Evolutionary conservation across 1,140 invertebrate genomes (phyloP), one percentile per base, ranked within the genome.

Genomic region (Hydropsyche tenuis): DNA sequence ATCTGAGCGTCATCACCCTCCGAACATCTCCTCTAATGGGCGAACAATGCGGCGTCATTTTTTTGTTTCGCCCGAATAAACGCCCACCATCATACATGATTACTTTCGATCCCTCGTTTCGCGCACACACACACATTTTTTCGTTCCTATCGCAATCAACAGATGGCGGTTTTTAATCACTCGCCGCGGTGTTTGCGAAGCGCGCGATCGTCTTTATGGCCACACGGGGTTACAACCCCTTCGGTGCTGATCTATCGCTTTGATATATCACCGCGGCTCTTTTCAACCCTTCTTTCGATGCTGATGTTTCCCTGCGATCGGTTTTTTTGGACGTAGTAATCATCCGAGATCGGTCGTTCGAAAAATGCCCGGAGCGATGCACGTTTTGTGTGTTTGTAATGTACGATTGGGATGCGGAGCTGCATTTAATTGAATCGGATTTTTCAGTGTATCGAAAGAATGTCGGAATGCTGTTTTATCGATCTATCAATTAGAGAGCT

Each of bases 161-260:
- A 46, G 51, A 70, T 70, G 68, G 45, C 48, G 68, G 22, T 56
- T 70, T 70, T 70, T 70, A 70, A 70, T 70, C 68, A 70, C 68
- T 68, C 43, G 14, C 14, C 56, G 22, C 23, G 22, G 56, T 56
- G 20, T 23, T 7, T 53, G 18, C 18, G 51, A 20, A 11, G 51
- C 2, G 18, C 20, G 18, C 56, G 56, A 14, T 60, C 56, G 56
- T 60, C 16, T 60, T 14, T 23, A 60, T 60, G 45, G n/a, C n/a
- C n/a, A n/a, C n/a, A n/a, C n/a, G n/a, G 65, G 65, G 43, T 68
- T 68, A 22, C 45, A 43, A 68, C 65, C 65, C 65, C 42, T 48
- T 43, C 25, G 25, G 56, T 25, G 56, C 22, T 60, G 56, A 60
- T 48, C 42, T 68, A 68, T 68, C 65, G 42, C 65, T 48, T 68